Conservation (phyloP, 2,888 invertebrate genomes). For the Orthonevra nobilis region DNA sequence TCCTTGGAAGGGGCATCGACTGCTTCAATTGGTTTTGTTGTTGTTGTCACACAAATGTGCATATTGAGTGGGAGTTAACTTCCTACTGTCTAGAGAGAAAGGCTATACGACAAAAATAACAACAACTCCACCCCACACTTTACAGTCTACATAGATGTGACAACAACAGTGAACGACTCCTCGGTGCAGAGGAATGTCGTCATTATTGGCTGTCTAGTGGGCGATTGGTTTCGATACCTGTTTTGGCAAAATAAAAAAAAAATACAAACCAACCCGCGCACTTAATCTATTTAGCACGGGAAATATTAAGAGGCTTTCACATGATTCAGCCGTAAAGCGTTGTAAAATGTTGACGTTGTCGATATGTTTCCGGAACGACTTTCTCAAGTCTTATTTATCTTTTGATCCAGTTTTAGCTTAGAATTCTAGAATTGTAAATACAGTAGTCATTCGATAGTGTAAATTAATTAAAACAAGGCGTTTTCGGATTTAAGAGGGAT, state of each 20-base stretch:
- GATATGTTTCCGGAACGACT: no score
- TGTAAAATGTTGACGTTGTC: no score
- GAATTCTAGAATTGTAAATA: no score
- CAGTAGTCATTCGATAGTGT: no score
- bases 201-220: slow-evolving; percentile 52
- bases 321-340: no score
- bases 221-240: slow-evolving; percentile 43
- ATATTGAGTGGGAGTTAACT: slow-evolving; percentile 53
- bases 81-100: slow-evolving; percentile 48
- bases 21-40: slow-evolving; percentile 14
- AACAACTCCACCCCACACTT: not conserved
- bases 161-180: slow-evolving; percentile 42
- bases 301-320: no score
- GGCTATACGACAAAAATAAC: not conserved
- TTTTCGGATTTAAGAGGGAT: no score
- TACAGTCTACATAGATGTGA: slow-evolving; percentile 3
- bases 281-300: slow-evolving; percentile 21
- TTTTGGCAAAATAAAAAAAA: no score
- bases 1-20: no score
- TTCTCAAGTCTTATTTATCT: no score
- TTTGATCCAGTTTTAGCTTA: no score
- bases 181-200: slow-evolving; percentile 45
- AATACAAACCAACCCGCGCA: slow-evolving; percentile 36
- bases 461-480: no score
- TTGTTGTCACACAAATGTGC: slow-evolving; percentile 58